Conservation (phyloP, 2,888 invertebrate genomes). For the Andrena minutula region DNA sequence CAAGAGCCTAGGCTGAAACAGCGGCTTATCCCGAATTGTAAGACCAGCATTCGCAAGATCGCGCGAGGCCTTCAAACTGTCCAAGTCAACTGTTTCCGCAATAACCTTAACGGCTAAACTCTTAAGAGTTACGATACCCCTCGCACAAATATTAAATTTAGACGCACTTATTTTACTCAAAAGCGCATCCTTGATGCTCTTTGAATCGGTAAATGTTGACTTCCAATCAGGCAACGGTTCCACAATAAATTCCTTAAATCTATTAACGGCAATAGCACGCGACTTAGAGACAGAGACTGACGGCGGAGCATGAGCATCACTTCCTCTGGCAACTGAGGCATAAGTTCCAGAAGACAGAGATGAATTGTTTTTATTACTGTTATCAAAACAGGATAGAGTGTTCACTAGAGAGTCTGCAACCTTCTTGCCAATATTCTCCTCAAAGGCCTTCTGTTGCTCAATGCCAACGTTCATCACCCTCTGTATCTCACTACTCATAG, state of each 20-base stretch:
- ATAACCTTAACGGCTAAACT: not conserved
- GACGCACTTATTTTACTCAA: not conserved
- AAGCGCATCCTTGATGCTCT: not conserved
- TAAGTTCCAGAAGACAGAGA: not conserved
- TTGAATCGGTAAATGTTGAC: not conserved
- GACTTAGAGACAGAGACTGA: not conserved
- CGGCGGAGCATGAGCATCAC: no score
- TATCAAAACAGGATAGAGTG: no score
- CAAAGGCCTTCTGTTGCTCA: no score
- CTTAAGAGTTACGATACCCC: not conserved
- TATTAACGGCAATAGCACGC: not conserved
- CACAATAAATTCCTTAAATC: not conserved
- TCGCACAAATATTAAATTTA: slow-evolving; percentile 5
- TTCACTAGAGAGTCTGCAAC: no score
- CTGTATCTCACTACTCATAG: not conserved
- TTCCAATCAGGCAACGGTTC: not conserved
- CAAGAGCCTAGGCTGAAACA: not conserved
- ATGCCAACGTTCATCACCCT: no score
- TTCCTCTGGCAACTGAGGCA: not conserved
- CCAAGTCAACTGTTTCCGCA: not conserved
- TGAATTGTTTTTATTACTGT: no score
- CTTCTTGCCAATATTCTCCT: no score
- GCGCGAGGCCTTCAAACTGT: not conserved
- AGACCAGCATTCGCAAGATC: not conserved
- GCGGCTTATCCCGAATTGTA: not conserved